Evolutionary conservation across 1,140 invertebrate genomes (phyloP).

Genomic region (Chlorops oryzae): DNA sequence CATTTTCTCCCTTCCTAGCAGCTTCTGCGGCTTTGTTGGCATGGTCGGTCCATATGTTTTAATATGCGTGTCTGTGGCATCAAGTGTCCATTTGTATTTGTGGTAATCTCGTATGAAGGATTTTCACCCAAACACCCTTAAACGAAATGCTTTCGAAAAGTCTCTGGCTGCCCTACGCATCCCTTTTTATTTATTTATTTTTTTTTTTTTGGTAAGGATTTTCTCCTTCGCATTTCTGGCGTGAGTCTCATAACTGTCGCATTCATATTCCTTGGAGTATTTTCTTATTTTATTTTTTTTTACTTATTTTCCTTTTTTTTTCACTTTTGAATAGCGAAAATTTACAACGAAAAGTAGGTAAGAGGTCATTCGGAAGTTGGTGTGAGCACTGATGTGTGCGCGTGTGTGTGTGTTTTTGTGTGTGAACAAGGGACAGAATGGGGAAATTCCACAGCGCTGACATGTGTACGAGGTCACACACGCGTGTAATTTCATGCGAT

Average conservation of each 20-base stretch:
- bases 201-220: constrained; percentile 1
- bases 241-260: background rate
- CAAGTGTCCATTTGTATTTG: constrained; percentile 13
- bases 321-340: too few relatives aligned
- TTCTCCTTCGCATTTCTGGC: constrained; percentile 7
- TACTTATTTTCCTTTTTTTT: constrained; percentile 1
- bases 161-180: background rate
- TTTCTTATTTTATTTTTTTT: background rate
- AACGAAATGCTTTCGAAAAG: background rate
- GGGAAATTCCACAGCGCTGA: too few relatives aligned
- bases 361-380: too few relatives aligned
- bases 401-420: too few relatives aligned
- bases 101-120: constrained; percentile 12
- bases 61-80: constrained; percentile 2
- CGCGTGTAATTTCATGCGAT: constrained; percentile 12
- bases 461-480: constrained; percentile 12
- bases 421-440: too few relatives aligned
- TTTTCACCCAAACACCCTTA: constrained; percentile 10
- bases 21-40: background rate
- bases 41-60: background rate
- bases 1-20: background rate
- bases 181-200: constrained; percentile 1
- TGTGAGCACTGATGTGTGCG: too few relatives aligned
- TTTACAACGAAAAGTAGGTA: too few relatives aligned
- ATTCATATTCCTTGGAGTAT: constrained; percentile 6